Conservation (phyloP, 2,888 invertebrate species). For the Perizoma affinitatum region DNA sequence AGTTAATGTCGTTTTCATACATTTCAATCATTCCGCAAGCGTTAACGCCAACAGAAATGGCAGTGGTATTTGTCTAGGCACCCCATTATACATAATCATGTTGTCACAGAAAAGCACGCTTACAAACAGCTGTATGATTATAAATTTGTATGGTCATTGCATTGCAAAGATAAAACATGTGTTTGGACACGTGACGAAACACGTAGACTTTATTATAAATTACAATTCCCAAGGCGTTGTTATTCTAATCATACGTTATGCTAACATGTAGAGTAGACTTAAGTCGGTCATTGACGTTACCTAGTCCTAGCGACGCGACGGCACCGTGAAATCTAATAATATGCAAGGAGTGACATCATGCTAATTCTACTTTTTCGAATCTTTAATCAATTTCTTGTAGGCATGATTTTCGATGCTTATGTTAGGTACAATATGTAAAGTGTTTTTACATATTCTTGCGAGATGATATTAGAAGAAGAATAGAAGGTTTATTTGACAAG, state of each 20-base stretch:
- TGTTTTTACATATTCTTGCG: no score
- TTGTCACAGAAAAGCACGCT: neutral
- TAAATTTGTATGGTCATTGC: slow-evolving; percentile 10
- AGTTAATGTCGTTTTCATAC: no score
- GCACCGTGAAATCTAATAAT: slow-evolving; percentile 1
- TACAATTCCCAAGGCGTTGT: slow-evolving; percentile 3
- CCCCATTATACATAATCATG: slow-evolving; percentile 2
- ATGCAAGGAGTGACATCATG: slow-evolving; percentile 3
- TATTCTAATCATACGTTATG: slow-evolving; percentile 10
- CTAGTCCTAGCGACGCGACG: neutral
- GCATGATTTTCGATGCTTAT: no score
- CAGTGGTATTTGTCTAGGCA: no score
- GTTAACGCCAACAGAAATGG: no score
- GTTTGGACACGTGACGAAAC: slow-evolving; percentile 42
- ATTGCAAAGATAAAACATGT: slow-evolving; percentile 31
- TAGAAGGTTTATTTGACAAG: no score
- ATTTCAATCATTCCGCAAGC: no score
- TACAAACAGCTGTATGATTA: slow-evolving; percentile 7
- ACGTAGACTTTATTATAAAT: neutral
- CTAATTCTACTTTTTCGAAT: neutral
- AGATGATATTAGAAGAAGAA: no score
- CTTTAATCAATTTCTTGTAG: neutral
- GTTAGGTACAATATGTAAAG: no score
- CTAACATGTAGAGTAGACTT: neutral
- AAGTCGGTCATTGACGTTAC: slow-evolving; percentile 21